A percentile compares a stretch with the other conserved stretches of the same genome.
phyloP scores from a whole-genome alignment of 2,113 vertebrate genomes.

The Catharus minimus region DNA sequence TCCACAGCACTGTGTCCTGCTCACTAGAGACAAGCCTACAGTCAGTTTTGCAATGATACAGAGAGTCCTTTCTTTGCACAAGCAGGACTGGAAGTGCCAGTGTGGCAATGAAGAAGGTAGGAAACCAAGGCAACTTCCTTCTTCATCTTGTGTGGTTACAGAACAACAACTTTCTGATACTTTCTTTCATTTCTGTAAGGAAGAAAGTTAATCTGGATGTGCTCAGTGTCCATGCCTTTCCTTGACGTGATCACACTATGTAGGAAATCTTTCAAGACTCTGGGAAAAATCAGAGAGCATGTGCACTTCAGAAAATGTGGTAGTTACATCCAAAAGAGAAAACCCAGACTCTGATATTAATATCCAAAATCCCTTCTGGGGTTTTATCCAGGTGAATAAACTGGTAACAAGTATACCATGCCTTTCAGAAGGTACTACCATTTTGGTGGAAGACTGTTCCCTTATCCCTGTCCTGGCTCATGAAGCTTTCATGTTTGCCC shows the following conservation, averaged over 20 bases:
- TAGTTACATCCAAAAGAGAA: neutral
- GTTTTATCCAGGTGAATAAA: neutral
- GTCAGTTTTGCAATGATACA: neutral
- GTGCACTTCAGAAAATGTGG: neutral
- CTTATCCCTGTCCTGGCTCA: neutral
- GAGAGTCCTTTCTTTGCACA: neutral
- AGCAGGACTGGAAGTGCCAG: neutral
- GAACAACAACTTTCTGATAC: neutral
- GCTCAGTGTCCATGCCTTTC: neutral
- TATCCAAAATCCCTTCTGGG: neutral
- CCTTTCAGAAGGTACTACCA: neutral
- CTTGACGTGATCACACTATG: too few relatives aligned
- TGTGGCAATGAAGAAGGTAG: fast-evolving
- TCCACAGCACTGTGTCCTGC: neutral
- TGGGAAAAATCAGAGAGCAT: neutral
- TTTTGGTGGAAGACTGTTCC: neutral
- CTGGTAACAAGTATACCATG: too few relatives aligned
- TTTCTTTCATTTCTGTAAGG: neutral
- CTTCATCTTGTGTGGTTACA: neutral
- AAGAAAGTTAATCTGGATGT: neutral
- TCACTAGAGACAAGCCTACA: neutral
- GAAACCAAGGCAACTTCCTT: neutral
- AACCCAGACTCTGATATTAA: neutral
- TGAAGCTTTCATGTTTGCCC: neutral
- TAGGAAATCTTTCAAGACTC: neutral